Conservation (phyloP, 2,797 vertebrate genomes). For the Ceryle rudis region DNA sequence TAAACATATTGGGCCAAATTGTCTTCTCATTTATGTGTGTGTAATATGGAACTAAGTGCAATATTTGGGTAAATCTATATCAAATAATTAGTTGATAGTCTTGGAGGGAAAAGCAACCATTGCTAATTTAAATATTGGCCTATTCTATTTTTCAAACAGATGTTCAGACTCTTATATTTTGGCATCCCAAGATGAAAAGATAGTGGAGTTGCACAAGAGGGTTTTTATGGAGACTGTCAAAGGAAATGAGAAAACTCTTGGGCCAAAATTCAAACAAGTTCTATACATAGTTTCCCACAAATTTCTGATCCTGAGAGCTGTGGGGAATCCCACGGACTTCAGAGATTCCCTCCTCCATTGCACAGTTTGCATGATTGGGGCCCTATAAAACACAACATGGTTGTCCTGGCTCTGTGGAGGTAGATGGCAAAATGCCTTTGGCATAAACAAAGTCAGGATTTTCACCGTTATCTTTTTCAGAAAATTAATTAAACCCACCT, state of each 20-base stretch:
- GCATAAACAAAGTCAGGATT: neutral
- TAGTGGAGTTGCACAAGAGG: constrained; percentile 57
- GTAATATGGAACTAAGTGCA: constrained; percentile 62
- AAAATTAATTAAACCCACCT: neutral
- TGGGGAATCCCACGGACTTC: constrained; percentile 69
- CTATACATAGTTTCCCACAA: constrained; percentile 68
- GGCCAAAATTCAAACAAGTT: constrained; percentile 64
- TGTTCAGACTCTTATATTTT: constrained; percentile 65
- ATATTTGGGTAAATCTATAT: constrained; percentile 73
- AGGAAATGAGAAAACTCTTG: constrained; percentile 65
- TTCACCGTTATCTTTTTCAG: constrained; percentile 14
- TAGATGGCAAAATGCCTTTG: constrained; percentile 54
- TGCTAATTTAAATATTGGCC: constrained; percentile 68
- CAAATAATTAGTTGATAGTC: constrained; percentile 73
- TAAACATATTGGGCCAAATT: constrained; percentile 63
- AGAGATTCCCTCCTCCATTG: neutral
- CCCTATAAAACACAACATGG: neutral
- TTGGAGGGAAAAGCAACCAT: constrained; percentile 57
- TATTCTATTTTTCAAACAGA: constrained; percentile 67
- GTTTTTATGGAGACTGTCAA: constrained; percentile 62
- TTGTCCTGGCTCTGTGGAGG: constrained; percentile 28
- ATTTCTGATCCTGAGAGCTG: constrained; percentile 44
- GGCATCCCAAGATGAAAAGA: constrained; percentile 69
- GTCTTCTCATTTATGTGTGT: constrained; percentile 59
- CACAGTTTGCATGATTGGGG: neutral